Evolutionary conservation across 2,113 vertebrate genomes (phyloP).

Genomic region (Charadrius vociferus): DNA sequence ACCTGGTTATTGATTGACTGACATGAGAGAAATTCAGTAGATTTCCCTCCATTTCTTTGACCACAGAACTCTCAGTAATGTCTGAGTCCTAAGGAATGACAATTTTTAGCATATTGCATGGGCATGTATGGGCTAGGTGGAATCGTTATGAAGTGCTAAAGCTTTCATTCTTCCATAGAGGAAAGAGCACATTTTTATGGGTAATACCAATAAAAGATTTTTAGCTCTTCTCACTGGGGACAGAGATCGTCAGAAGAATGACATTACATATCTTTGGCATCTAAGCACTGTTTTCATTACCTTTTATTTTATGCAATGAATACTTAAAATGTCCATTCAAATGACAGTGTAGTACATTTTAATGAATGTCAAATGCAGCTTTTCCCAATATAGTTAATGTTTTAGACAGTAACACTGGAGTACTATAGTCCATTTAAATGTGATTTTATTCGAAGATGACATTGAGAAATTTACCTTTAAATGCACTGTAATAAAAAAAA

Average conservation of each 20-base stretch:
- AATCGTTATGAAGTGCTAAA: neutral
- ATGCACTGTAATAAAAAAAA: neutral
- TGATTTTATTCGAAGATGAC: slow-evolving; percentile 3
- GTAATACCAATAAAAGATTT: neutral
- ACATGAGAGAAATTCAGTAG: neutral
- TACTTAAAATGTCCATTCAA: neutral
- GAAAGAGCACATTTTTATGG: neutral
- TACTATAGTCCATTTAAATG: neutral
- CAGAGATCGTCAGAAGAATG: neutral
- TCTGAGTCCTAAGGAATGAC: neutral
- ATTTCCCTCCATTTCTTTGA: neutral
- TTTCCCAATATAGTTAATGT: neutral
- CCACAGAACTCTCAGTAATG: neutral
- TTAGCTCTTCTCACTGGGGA: neutral
- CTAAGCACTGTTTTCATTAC: neutral
- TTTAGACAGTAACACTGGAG: neutral
- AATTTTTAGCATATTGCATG: neutral
- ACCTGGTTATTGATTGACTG: neutral
- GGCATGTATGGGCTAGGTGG: neutral
- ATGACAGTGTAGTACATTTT: neutral
- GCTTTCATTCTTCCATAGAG: neutral
- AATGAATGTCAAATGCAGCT: neutral
- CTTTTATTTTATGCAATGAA: slow-evolving; percentile 4
- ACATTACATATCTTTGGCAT: neutral
- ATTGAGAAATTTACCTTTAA: slow-evolving; percentile 30